Base-by-base conservation (phyloP, 1,140 invertebrate genomes). In the Tetragnatha versicolor region DNA sequence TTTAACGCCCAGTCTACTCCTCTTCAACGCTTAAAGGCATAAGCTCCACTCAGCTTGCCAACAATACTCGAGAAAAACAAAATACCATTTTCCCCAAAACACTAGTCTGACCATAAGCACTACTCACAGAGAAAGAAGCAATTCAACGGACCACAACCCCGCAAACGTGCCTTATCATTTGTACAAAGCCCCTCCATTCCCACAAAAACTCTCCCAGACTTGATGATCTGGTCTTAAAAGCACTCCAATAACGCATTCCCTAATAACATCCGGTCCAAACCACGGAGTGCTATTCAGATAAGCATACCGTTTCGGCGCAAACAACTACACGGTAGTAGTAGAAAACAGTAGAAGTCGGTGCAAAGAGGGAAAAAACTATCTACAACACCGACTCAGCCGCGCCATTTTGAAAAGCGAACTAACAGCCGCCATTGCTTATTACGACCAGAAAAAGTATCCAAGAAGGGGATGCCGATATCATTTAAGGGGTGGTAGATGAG, bases 321-420 rank as follows among this genome's bases (percentile, higher is more conserved):
- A 42, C 60, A 42, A 63, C 60, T 31, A 63, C 60, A 20, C 22
- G 20, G 42, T 12, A 42, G 31, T 27, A 58, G 55, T 58, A 42
- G 33, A 37, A 27, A 63, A 42, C 29, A 25, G 60, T 39, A 22
- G 27, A 63, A 63, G 27, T 39, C 37, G 14, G 42, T 63, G 33
- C 2, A 22, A 63, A 63, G 22, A 10, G 31, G 39, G 33, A 33
- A 60, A 60, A 60, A 60, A 14, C 14, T 22, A 63, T 63, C 14
- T 14, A 39, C 17, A 63, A 63, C 29, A 39, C 22, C 60, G 10
- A 39, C 22, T 37, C 29, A 39, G 29, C 60, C 22, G 35, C 25
- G 60, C 35, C 60, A 63, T 63, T 63, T 42, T 63, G 60, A 42
- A 63, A 63, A 63, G 60, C 60, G 42, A 12, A 39, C 60, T 63